Evolutionary conservation across 2,888 invertebrate species (phyloP), one percentile per base, ranked within the genome.

Genomic region (Vanessa cardui): DNA sequence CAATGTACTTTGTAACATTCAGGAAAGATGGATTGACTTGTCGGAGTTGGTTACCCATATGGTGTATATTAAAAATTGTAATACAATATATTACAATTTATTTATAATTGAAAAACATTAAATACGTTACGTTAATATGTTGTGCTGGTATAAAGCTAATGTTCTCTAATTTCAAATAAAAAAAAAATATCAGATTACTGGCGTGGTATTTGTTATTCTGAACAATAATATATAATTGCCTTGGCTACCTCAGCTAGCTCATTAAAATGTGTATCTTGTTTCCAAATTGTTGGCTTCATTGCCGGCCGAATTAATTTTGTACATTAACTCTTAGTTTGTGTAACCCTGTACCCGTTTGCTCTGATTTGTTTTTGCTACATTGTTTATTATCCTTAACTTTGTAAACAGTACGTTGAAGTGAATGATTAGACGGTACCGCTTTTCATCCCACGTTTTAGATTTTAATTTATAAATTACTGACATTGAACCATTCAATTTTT

Each of bases 351-450:
- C 50, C n/a, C 61, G 70, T 66, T 68, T 71, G 69, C 68, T 68
- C 64, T 66, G 70, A 71, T 72, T 77, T 81, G 74, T 74, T 73
- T 75, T 76, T 72, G 71, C 69, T 73, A 75, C 73, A 73, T 69
- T 73, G 75, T 79, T 78, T 82, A 77, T 81, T 83, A 79, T 78
- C 73, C 75, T 77, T 74, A 77, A 79, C 72, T 81, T 77, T 61
- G 67, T 70, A 70, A 78, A 74, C 74, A 71, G 74, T 71, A 71
- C 52, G 59, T 73, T 68, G 62, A 33, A 58, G 60, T 56, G 60
- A 69, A 70, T 72, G 50, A 50, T 65, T 63, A 59, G 63, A 45
- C 46, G 47, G 44, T 66, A 18, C 60, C 16, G 33, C 33, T 45
- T 62, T 47, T 8, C 44, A 45, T 62, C 47, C 61, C 46, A 65